Base-by-base conservation (phyloP, 2,113 vertebrate species). In the Trochalopteron elliotii region DNA sequence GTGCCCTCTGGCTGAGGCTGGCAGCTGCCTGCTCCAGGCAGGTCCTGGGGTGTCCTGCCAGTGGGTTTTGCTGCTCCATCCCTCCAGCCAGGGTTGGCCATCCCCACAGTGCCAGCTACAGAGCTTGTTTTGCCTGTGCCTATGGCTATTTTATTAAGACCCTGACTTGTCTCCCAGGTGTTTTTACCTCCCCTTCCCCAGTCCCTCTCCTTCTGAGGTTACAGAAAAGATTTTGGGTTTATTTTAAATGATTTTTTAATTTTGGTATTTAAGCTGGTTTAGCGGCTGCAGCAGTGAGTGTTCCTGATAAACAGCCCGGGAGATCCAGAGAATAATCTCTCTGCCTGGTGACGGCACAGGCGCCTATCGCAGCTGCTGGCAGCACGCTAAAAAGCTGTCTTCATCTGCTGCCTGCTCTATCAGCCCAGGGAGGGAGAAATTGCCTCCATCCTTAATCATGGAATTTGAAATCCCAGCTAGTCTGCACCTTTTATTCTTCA, bases 281-380 rank as follows among this genome's bases (percentile, higher is more conserved):
- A 82, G 89, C 8, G 33, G 95, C 95, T 92, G 97, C 89, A 94
- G 94, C 95, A 89, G 80, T 39, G 96, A 97, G 87, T 77, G 71
- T 90, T 96, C 89, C 97, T 97, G 98, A 98, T 97, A 98, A 98
- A 98, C 98, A 98, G 97, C 97, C 95, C 11, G 47, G 91, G 97
- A 97, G 97, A 97, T 97, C 91, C 93, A 75, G 86, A 78, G 95
- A 95, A 87, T 97, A 94, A 96, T 97, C 96, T 97, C 96, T 71
- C 83, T 78, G 95, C 96, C 71, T 76, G 93, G 95, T 96, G 97
- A 97, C 65, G 94, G 96, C 96, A 95, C 96, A 95, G 87, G 97
- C 87, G 88, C 97, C 89, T 95, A 97, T 97, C 97, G 21, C 97
- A 94, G 97, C 93, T 97, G 88, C 97, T 97, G 97, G 97, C 97